Conservation (phyloP, 2,113 vertebrate genomes). For the Ifrita kowaldi region DNA sequence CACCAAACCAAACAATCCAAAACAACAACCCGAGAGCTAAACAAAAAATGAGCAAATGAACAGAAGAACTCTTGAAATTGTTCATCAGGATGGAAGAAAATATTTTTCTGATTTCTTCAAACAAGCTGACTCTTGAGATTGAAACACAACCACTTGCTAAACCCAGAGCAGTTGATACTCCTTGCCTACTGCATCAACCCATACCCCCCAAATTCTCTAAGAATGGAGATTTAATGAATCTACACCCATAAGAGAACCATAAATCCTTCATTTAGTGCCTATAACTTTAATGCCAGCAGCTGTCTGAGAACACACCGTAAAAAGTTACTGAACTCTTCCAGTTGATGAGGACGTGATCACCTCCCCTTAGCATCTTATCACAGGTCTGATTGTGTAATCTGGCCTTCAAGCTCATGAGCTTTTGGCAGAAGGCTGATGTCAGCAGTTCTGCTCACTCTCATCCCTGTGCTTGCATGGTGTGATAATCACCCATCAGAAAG, state of each 20-base stretch:
- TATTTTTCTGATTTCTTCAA: background rate
- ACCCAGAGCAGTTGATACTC: background rate
- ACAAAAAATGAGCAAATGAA: conserved; percentile 1
- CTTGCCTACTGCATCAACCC: background rate
- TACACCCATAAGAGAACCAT: background rate
- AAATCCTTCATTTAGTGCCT: background rate
- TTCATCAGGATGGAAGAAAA: background rate
- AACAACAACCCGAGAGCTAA: background rate
- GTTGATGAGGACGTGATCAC: background rate
- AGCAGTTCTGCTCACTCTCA: background rate
- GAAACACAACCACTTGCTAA: background rate
- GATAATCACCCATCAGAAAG: background rate
- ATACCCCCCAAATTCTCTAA: background rate
- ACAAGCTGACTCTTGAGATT: background rate
- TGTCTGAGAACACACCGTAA: background rate
- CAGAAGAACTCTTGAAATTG: background rate
- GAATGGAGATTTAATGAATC: background rate
- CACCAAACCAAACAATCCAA: background rate
- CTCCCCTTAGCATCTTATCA: background rate
- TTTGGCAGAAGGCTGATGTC: background rate
- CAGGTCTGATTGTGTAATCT: background rate
- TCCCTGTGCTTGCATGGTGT: rapidly evolving
- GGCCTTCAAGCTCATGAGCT: background rate
- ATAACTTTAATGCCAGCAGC: background rate
- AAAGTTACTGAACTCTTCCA: background rate